Base-by-base conservation (phyloP, 2,888 invertebrate genomes). In the Caenorhabditis doughertyi region DNA sequence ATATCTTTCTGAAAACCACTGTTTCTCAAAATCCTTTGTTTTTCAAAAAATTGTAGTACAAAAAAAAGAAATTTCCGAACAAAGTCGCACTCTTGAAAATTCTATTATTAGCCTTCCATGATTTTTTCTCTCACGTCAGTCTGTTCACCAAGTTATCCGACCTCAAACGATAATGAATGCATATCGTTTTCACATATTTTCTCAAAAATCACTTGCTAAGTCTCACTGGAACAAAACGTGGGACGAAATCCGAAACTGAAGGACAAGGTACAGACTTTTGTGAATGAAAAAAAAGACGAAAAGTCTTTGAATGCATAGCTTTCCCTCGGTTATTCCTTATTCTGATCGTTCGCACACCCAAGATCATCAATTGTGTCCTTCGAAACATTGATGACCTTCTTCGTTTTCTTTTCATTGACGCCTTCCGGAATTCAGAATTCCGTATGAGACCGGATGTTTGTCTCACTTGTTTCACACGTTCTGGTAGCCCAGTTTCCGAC, bases 381-480 rank as follows among this genome's bases (percentile, higher is more conserved):
- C 67, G 55, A 44, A 44, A 68, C 68, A 56, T 47, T 64, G 49
- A 49, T 64, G 64, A 64, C 64, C 55, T 55, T 56, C 18, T 60
- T 21, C 49, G 42, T 44, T 47, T 49, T 51, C 60, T 55, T 62
- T 68, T 53, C 62, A 68, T 62, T 44, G 60, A 27, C 77, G 62
- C 53, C 49, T 77, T 77, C 51, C 49, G 62, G 68, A 68, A 77
- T 55, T n/a, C 35, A 9, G 23, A 51, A 68, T 67, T 4, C n/a
- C n/a, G n/a, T n/a, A n/a, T 13, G 67, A 58, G 39, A 49, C 76
- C 56, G 56, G 49, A 67, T 68, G 76, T 76, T 67, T 72, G 51
- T 58, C 49, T 35, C n/a, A n/a, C 39, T 53, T 77, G 68, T 68
- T 77, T 77, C 77, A 68, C 77, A 68, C 77, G 60, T 77, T 62